Conservation (phyloP, 2,797 vertebrate species). For the Parauchenoglanis punctatus region DNA sequence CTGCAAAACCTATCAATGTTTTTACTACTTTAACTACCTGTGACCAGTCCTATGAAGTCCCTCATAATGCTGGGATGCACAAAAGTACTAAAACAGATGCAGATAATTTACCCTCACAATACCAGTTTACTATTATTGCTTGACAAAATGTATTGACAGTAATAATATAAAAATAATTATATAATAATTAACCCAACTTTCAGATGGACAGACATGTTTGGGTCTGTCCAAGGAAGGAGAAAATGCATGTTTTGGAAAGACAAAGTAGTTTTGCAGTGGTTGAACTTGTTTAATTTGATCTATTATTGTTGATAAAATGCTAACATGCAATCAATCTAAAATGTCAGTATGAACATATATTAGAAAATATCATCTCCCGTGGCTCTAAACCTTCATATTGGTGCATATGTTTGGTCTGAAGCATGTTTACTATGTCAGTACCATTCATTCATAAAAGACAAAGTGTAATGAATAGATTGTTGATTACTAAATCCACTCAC, state of each 20-base stretch:
- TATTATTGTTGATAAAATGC: not conserved
- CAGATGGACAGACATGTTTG: not conserved
- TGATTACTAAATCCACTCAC: conserved; percentile 9
- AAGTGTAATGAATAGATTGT: not conserved
- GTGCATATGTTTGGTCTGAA: not conserved
- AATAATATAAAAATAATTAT: conserved; percentile 20
- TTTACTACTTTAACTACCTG: conserved; percentile 2
- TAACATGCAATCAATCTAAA: not conserved
- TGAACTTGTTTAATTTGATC: conserved; percentile 1
- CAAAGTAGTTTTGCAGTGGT: not conserved
- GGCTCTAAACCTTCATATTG: not conserved
- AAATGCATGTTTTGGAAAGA: not conserved
- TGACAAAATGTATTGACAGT: not conserved
- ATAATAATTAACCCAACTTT: conserved; percentile 21
- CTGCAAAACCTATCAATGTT: conserved; percentile 26
- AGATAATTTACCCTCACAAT: conserved; percentile 7
- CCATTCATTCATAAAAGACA: conserved; percentile 9
- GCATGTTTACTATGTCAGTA: not conserved
- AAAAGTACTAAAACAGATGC: conserved; percentile 9
- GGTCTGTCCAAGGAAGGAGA: not conserved
- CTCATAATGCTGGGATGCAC: not conserved
- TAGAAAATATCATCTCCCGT: conserved; percentile 1
- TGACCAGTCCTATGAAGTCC: not conserved
- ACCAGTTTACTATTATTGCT: not conserved
- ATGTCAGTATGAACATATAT: conserved; percentile 4